phyloP scores from a whole-genome alignment of 2,888 invertebrate genomes.

The Arrhopalites spinosus region DNA sequence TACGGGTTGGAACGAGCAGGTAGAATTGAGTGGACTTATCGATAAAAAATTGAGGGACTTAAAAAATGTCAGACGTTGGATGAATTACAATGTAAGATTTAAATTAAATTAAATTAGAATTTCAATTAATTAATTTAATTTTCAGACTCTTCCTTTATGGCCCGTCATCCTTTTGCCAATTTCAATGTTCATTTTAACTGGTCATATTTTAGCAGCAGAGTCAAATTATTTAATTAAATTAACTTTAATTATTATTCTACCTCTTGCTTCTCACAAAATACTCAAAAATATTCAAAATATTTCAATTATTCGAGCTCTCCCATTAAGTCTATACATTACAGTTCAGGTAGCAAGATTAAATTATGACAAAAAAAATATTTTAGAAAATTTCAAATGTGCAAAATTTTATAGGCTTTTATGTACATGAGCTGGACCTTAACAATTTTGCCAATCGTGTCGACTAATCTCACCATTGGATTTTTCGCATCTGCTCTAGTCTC shows the following conservation, averaged over 20 bases:
- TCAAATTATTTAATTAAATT: not conserved
- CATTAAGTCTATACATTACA: not conserved
- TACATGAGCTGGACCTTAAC: not conserved
- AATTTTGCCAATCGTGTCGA: not conserved
- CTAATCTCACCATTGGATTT: not conserved
- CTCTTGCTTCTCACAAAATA: not conserved
- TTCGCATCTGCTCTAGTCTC: not conserved
- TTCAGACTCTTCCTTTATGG: slow-evolving; percentile 3
- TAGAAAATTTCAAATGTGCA: not conserved
- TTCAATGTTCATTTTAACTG: not conserved
- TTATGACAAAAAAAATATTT: not conserved
- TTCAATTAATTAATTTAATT: too few species aligned
- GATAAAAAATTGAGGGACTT: not conserved
- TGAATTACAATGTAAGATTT: too few species aligned
- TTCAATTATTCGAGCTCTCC: not conserved
- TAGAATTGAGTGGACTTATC: not conserved
- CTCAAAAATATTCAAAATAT: not conserved
- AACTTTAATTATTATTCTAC: not conserved
- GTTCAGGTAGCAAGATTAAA: too few species aligned
- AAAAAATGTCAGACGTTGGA: too few species aligned
- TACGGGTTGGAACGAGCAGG: not conserved
- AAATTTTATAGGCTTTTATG: slow-evolving; percentile 3
- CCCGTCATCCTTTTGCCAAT: not conserved
- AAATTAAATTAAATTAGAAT: too few species aligned
- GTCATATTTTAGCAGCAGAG: not conserved